A percentile compares a stretch with the other conserved stretches of the same genome.
These are phyloP conservation scores for Vireo griseus DNA, from an alignment of 2,797 vertebrate species.

Conservation along the genomic window DNA sequence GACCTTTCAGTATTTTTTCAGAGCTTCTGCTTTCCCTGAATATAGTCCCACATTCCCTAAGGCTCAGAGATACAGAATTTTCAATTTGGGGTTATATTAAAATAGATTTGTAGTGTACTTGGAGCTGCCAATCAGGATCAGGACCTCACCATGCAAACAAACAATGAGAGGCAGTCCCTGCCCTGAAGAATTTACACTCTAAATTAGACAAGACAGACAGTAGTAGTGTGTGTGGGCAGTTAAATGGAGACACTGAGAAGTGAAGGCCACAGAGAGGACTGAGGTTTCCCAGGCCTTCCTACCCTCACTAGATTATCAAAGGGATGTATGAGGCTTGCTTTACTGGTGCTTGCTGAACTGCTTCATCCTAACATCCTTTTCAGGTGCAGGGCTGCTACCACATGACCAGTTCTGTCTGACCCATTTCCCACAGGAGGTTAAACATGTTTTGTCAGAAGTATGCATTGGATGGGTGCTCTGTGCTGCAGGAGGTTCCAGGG, in stretches of 20 bases:
- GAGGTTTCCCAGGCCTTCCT: neutral
- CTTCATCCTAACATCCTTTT: neutral
- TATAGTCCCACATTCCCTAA: constrained; percentile 15
- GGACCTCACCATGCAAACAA: constrained; percentile 29
- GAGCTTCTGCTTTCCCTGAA: neutral
- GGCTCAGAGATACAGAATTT: constrained; percentile 45
- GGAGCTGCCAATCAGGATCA: constrained; percentile 53
- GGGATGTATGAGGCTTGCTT: neutral
- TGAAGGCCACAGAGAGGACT: constrained; percentile 1
- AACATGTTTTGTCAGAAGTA: neutral
- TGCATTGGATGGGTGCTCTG: neutral
- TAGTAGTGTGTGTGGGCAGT: neutral
- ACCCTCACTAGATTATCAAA: neutral
- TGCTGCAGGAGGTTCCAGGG: neutral
- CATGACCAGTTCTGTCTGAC: neutral
- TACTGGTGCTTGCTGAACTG: neutral
- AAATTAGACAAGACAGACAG: constrained; percentile 44
- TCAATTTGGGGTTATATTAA: constrained; percentile 55
- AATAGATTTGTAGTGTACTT: constrained; percentile 49
- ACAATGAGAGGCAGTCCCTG: constrained; percentile 20
- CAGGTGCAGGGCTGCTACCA: neutral
- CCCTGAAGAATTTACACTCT: constrained; percentile 49
- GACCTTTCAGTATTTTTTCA: constrained; percentile 44
- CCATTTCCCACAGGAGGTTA: neutral
- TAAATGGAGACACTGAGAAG: constrained; percentile 21